Evolutionary conservation across 1,140 invertebrate genomes (phyloP), one percentile per base, ranked within the genome.

Genomic region (Diuraphis noxia): DNA sequence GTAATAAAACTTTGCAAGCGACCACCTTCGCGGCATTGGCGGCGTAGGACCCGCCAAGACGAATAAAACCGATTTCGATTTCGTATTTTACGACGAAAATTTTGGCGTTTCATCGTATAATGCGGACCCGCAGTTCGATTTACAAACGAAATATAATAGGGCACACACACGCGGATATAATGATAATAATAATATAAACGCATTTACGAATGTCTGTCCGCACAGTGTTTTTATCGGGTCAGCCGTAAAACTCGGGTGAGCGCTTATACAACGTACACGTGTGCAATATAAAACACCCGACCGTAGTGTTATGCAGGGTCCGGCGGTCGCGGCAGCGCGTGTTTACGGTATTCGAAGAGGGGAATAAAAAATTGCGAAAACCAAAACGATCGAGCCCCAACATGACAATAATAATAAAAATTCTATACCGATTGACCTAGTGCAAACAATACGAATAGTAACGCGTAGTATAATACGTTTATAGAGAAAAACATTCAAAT

Each of bases 81-180:
- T 88, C 25, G 38, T 72, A 23, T 88, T 88, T 88, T 88, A 88
- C 87, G 87, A 88, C 87, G 40, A 72, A 88, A 88, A 88, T 41
- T 88, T 88, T 10, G 87, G 38, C 77, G 72, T 88, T 34, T 72
- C 87, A 19, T 1, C 19, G 52, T 19, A 38, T 36, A 23, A 25
- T 30, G 10, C 30, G 4, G 17, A n/a, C 25, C 1, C 34, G 21
- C 43, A 21, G 38, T 77, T 72, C 30, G 30, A 41, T 88, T 77
- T 72, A 72, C 72, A 88, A 77, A 25, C 36, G 21, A 88, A 86
- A 88, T 52, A 88, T 40, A 41, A 49, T 21, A 6, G 49, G 23
- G 19, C 30, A 21, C n/a, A 49, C n/a, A 49, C 84, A 86, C 41
- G 34, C 34, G 34, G 8, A 23, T 79, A 36, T 23, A 8, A 43